These are phyloP conservation scores for Shinisaurus crocodilurus DNA, from an alignment of 2,113 vertebrate species.

Conservation along the genomic window DNA sequence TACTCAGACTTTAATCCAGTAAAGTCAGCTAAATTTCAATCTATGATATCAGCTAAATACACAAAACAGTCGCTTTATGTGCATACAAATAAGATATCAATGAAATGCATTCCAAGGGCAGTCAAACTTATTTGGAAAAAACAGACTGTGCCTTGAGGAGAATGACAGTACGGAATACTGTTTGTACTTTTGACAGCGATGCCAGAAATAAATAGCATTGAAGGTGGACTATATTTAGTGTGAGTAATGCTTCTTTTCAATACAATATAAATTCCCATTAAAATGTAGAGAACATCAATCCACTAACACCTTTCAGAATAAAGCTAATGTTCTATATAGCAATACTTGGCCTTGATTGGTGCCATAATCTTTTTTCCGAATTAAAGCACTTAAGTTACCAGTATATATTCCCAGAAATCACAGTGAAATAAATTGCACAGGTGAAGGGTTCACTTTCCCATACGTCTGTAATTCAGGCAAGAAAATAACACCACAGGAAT, in stretches of 20 bases:
- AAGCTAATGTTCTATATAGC: neutral
- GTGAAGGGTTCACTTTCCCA: conserved; percentile 21
- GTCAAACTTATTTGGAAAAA: rapidly evolving
- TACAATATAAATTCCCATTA: neutral
- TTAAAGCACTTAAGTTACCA: neutral
- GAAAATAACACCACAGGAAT: neutral
- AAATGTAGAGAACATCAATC: neutral
- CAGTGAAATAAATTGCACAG: neutral
- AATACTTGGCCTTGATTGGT: neutral
- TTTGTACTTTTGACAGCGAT: neutral
- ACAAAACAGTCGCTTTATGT: neutral
- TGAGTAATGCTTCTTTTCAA: neutral
- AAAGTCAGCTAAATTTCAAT: neutral
- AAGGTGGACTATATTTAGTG: neutral
- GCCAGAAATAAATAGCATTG: neutral
- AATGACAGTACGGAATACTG: rapidly evolving
- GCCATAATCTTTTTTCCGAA: neutral
- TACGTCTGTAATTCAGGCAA: neutral
- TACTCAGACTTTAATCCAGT: neutral
- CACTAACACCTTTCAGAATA: neutral
- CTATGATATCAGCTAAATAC: neutral
- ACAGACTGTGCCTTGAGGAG: neutral
- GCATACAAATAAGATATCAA: neutral
- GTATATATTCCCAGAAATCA: neutral
- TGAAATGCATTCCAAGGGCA: neutral